phyloP scores from a whole-genome alignment of 1,140 invertebrate genomes.

The Aphaenogaster rudis region DNA sequence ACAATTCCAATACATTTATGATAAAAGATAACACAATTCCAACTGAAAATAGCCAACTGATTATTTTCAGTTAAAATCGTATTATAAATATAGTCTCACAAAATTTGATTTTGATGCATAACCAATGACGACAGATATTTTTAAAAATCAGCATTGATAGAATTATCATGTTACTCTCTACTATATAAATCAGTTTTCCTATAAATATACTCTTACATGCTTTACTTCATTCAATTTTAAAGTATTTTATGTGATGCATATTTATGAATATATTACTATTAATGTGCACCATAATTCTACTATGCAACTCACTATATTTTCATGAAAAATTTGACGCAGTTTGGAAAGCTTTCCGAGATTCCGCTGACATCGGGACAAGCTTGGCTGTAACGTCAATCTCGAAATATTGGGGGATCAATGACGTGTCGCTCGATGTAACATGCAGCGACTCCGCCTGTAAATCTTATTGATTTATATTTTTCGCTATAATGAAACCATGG shows the following conservation, averaged over 20 bases:
- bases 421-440: slow-evolving; percentile 47
- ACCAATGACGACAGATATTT: not conserved
- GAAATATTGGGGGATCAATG: slow-evolving; percentile 63
- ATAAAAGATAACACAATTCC: not conserved
- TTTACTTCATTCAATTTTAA: not conserved
- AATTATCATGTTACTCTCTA: not conserved
- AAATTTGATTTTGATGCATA: not conserved
- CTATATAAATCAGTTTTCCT: not conserved
- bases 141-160: not conserved
- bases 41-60: not conserved
- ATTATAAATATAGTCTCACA: not conserved
- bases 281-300: slow-evolving; percentile 4
- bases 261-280: not conserved
- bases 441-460: slow-evolving; percentile 55
- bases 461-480: slow-evolving; percentile 67
- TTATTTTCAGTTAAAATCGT: not conserved
- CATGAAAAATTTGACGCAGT: slow-evolving; percentile 44
- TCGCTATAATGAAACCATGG: slow-evolving; percentile 63
- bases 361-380: slow-evolving; percentile 55
- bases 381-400: slow-evolving; percentile 58
- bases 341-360: slow-evolving; percentile 48
- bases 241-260: not conserved
- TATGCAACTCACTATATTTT: slow-evolving; percentile 18
- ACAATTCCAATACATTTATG: no score
- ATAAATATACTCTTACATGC: not conserved